phyloP scores from a whole-genome alignment of 1,140 invertebrate genomes.

The Berghia stephanieae region DNA sequence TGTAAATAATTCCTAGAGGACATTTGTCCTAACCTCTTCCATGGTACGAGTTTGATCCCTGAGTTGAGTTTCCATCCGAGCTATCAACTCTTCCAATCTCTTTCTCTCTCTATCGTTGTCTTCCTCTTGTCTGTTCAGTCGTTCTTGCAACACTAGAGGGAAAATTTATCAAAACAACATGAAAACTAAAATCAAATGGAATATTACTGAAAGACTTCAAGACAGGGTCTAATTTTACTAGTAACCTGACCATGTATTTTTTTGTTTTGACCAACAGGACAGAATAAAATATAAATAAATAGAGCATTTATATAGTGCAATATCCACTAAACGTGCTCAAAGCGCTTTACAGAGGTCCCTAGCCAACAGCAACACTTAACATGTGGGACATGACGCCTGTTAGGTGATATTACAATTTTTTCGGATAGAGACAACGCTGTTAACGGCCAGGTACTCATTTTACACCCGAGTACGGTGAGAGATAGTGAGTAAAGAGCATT shows the following conservation, averaged over 20 bases:
- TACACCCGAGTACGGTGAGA: no score
- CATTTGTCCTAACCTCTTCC: constrained; percentile 52
- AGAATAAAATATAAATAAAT: neutral
- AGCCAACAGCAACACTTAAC: no score
- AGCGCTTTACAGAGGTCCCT: no score
- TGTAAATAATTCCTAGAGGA: neutral
- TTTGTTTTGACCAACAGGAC: neutral
- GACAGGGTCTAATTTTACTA: no score
- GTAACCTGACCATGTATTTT: no score
- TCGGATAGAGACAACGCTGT: no score
- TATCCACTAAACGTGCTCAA: neutral
- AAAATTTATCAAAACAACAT: neutral
- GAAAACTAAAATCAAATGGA: no score
- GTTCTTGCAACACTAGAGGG: constrained; percentile 60
- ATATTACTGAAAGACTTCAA: no score
- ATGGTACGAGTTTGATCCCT: constrained; percentile 57
- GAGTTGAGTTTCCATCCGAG: constrained; percentile 61
- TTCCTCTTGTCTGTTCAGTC: constrained; percentile 61
- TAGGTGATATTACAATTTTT: no score
- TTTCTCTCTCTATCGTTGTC: constrained; percentile 61
- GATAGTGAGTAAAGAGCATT: no score
- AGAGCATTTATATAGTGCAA: neutral
- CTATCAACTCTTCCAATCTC: constrained; percentile 59
- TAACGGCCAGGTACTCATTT: no score
- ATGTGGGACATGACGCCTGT: no score